These are phyloP conservation scores for Panurus biarmicus DNA, from an alignment of 2,113 vertebrate species.

Conservation along the genomic window DNA sequence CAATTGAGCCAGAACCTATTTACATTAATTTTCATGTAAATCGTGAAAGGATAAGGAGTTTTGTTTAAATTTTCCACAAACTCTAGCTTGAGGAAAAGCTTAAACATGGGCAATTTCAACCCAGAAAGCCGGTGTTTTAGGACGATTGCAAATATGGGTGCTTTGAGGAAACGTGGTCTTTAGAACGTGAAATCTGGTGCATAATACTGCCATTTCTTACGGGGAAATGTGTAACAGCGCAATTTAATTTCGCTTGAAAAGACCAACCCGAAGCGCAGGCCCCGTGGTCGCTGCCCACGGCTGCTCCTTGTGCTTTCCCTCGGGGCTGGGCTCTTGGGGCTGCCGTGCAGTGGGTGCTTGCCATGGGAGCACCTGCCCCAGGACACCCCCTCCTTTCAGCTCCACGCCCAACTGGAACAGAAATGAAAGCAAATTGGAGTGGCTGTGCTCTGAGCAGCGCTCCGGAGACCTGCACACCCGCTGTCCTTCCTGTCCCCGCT, in stretches of 20 bases:
- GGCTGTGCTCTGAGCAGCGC: fast-evolving
- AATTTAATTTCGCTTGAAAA: neutral
- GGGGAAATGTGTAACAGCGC: neutral
- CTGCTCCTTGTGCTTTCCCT: neutral
- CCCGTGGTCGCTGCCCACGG: fast-evolving
- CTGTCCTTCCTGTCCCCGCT: neutral
- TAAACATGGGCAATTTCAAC: neutral
- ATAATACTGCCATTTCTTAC: neutral
- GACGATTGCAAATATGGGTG: neutral
- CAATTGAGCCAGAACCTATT: neutral
- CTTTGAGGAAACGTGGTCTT: neutral
- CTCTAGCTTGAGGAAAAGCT: neutral
- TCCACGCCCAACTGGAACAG: neutral
- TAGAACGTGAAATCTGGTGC: neutral
- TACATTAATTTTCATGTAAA: neutral
- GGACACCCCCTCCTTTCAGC: neutral
- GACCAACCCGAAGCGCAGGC: neutral
- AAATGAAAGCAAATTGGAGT: fast-evolving
- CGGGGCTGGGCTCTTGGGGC: neutral
- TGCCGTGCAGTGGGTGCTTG: fast-evolving
- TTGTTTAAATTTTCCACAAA: neutral
- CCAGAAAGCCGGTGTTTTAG: neutral
- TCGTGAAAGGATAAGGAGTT: neutral
- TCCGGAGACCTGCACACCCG: neutral
- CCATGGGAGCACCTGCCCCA: neutral